A percentile compares a stretch with the other conserved stretches of the same genome.
These are phyloP conservation scores for Colletes latitarsis DNA, from an alignment of 1,140 invertebrate species.

Conservation along the genomic window DNA sequence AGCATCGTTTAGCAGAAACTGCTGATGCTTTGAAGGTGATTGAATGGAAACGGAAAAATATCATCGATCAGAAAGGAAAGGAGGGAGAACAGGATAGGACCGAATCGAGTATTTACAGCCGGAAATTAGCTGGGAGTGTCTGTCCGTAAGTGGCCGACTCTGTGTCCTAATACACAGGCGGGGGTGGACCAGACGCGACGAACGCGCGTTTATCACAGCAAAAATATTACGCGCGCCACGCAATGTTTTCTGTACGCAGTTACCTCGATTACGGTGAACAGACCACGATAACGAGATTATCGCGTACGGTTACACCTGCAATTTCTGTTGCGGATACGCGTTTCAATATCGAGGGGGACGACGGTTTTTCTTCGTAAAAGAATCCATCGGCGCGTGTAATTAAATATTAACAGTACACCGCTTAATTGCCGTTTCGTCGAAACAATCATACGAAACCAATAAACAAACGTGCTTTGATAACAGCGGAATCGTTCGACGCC, in stretches of 20 bases:
- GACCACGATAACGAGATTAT: conserved; percentile 29
- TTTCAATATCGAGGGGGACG: conserved; percentile 16
- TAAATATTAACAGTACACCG: conserved; percentile 47
- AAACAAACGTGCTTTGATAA: conserved; percentile 24
- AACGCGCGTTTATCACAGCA: neutral
- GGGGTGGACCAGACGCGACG: neutral
- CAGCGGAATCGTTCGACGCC: neutral
- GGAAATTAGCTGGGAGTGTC: conserved; percentile 77
- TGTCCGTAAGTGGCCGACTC: conserved; percentile 70
- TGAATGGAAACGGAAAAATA: conserved; percentile 58
- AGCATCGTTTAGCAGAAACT: neutral
- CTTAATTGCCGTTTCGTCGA: conserved; percentile 41
- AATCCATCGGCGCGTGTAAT: conserved; percentile 32
- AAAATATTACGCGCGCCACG: conserved; percentile 4
- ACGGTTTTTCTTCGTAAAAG: conserved; percentile 34
- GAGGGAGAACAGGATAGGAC: conserved; percentile 38
- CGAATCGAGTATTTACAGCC: conserved; percentile 72
- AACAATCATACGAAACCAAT: conserved; percentile 31
- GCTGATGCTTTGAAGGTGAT: neutral
- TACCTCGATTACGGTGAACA: neutral
- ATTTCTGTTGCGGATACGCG: conserved; percentile 27
- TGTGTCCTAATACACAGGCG: conserved; percentile 41
- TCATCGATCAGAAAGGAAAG: conserved; percentile 33
- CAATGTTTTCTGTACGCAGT: conserved; percentile 3
- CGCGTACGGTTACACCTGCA: neutral